Conservation (phyloP, 1,140 invertebrate species). For the Ceratina australensis region DNA sequence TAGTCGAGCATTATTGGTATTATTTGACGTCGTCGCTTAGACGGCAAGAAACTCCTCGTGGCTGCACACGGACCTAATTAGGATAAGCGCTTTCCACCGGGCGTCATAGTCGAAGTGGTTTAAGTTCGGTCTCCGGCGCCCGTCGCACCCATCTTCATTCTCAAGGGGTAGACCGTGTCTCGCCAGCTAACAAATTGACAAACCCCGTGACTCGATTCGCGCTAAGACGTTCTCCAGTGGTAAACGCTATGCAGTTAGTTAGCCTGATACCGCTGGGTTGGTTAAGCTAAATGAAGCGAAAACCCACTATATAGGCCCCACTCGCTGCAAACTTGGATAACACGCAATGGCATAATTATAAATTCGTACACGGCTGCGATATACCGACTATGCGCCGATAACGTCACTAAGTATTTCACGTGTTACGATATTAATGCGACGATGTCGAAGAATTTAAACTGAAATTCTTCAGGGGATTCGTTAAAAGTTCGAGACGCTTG, state of each 20-base stretch:
- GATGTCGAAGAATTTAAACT: no score
- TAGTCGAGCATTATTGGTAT: slow-evolving; percentile 8
- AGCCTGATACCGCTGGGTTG: slow-evolving; percentile 1
- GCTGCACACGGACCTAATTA: slow-evolving; percentile 18
- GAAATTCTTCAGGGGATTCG: neutral
- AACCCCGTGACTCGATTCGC: neutral
- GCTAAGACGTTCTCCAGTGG: neutral
- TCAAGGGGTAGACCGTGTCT: neutral
- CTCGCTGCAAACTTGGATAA: neutral
- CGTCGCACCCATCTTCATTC: neutral
- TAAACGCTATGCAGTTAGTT: neutral
- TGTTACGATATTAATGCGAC: no score
- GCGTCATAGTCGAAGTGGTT: neutral
- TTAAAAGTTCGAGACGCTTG: neutral
- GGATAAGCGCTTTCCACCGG: neutral
- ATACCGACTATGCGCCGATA: neutral
- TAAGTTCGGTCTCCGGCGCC: neutral
- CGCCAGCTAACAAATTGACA: slow-evolving; percentile 19
- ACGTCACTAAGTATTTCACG: neutral
- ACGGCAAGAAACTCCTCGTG: slow-evolving; percentile 1
- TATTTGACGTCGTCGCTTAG: slow-evolving; percentile 8
- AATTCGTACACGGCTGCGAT: neutral
- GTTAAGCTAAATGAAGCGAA: neutral
- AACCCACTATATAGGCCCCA: neutral
- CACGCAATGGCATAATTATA: neutral